These are phyloP conservation scores for Xiphophorus maculatus DNA, from an alignment of 2,113 vertebrate species.

Conservation along the genomic window DNA sequence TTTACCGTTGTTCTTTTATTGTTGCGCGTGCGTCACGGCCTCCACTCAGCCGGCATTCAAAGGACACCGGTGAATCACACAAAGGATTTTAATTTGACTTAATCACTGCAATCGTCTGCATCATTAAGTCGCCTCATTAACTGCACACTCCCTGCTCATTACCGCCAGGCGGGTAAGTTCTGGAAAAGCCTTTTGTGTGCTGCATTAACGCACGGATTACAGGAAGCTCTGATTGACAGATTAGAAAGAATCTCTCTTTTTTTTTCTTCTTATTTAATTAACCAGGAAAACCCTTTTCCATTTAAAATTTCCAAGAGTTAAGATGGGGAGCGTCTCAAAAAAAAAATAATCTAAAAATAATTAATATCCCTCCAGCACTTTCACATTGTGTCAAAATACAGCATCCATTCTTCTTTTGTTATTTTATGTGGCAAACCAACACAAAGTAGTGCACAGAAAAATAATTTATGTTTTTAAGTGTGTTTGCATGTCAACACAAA, in stretches of 20 bases:
- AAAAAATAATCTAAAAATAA: not conserved
- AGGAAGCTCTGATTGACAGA: not conserved
- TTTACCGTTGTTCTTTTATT: not conserved
- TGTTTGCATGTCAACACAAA: not conserved
- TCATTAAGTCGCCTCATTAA: constrained; percentile 18
- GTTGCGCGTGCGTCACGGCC: not conserved
- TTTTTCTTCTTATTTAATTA: not conserved
- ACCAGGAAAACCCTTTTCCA: not conserved
- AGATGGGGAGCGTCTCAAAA: not conserved
- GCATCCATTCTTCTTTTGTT: no score
- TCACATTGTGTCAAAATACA: not conserved
- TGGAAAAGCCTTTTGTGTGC: not conserved
- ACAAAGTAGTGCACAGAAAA: no score
- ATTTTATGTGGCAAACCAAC: no score
- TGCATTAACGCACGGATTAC: not conserved
- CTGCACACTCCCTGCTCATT: not conserved
- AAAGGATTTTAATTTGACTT: constrained; percentile 35
- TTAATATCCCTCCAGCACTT: not conserved
- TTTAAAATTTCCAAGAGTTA: not conserved
- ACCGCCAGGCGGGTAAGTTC: not conserved
- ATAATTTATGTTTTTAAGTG: not conserved
- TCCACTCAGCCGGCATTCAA: not conserved
- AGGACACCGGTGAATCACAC: constrained; percentile 13
- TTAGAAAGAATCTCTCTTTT: not conserved
- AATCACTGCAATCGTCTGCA: constrained; percentile 30